These are phyloP conservation scores for Tetrao urogallus DNA, from an alignment of 2,113 vertebrate species.

Conservation along the genomic window DNA sequence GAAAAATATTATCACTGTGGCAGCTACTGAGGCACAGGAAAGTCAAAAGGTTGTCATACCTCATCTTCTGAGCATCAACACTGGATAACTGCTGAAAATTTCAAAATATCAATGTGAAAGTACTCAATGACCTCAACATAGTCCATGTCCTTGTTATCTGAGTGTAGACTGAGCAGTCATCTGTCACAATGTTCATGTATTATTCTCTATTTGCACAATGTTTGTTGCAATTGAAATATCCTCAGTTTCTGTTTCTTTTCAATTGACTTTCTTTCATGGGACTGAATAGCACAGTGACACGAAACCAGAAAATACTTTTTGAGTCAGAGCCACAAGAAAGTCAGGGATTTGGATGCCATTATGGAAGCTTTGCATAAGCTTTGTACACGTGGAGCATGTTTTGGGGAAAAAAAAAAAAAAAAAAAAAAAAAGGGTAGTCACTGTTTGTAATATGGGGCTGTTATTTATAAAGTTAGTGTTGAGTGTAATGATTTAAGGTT, in stretches of 20 bases:
- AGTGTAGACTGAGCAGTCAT: not conserved
- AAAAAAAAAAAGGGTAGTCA: not conserved
- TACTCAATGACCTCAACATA: not conserved
- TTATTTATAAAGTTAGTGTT: not conserved
- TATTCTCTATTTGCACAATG: not conserved
- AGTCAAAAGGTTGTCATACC: not conserved
- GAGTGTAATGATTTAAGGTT: not conserved
- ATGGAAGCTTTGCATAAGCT: not conserved
- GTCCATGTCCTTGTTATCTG: not conserved
- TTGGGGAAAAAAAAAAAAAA: not conserved
- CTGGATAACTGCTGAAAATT: not conserved
- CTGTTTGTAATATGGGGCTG: not conserved
- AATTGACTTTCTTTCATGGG: not conserved
- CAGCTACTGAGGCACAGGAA: not conserved
- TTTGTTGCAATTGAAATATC: not conserved
- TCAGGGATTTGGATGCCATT: not conserved
- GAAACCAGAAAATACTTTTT: not conserved
- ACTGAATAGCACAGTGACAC: not conserved
- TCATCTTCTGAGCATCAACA: not conserved
- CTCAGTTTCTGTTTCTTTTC: not conserved
- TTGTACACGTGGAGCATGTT: not conserved
- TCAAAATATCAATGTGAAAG: not conserved
- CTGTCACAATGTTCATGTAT: rapidly evolving
- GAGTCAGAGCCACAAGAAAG: not conserved
- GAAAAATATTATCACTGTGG: not conserved